Percentiles rank a stretch among this genome's conserved stretches.
Conservation (phyloP, 2,888 invertebrate species). For the Fabriciana adippe region DNA sequence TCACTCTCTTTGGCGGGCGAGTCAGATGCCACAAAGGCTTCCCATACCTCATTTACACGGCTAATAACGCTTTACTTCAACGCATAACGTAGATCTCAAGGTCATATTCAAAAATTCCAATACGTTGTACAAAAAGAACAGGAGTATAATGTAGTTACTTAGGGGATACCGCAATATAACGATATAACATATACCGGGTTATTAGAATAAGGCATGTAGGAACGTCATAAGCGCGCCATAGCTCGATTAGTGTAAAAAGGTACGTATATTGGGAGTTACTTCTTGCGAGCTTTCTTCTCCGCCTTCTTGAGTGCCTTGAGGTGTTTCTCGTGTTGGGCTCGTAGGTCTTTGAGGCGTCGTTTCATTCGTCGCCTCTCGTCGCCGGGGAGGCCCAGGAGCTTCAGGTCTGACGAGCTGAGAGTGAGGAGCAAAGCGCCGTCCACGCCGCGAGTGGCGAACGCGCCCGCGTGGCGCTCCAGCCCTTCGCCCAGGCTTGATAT, state of each 20-base stretch:
- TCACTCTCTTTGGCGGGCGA: slow-evolving; percentile 18
- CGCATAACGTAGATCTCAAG: too few relatives aligned
- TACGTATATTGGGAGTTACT: slow-evolving; percentile 59
- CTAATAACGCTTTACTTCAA: too few relatives aligned
- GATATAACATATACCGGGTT: not conserved
- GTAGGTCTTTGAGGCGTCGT: slow-evolving; percentile 92
- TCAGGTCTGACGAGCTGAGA: slow-evolving; percentile 95
- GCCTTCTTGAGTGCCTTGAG: slow-evolving; percentile 94
- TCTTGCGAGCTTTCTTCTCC: slow-evolving; percentile 90
- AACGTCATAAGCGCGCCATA: not conserved
- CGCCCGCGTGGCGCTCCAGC: slow-evolving; percentile 92
- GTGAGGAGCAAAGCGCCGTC: slow-evolving; percentile 93
- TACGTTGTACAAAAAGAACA: too few relatives aligned
- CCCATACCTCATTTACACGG: too few relatives aligned
- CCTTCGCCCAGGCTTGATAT: slow-evolving; percentile 91
- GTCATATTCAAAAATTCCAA: too few relatives aligned
- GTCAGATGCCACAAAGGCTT: too few relatives aligned
- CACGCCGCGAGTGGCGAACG: slow-evolving; percentile 93
- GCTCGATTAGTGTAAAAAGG: slow-evolving; percentile 18
- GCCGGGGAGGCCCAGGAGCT: slow-evolving; percentile 90
- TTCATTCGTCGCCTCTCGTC: slow-evolving; percentile 91
- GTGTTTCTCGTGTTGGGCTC: slow-evolving; percentile 91
- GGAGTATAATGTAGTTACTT: too few relatives aligned
- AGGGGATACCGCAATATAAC: too few relatives aligned
- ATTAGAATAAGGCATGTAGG: not conserved